Conservation (phyloP, 1,140 invertebrate genomes). For the Neodiprion virginianus region DNA sequence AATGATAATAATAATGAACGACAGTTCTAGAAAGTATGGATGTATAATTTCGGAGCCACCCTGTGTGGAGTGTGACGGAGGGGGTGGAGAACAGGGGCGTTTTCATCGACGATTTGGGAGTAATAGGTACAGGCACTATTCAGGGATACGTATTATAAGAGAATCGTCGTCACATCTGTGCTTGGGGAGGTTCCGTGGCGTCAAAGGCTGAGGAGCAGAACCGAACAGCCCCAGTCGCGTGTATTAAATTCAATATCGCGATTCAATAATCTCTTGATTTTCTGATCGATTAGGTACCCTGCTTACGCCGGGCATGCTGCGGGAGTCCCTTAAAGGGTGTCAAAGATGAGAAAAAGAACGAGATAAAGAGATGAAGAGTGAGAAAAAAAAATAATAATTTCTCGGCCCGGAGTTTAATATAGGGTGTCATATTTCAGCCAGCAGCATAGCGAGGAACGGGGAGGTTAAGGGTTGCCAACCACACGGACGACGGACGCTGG, state of each 20-base stretch:
- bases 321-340: conserved; percentile 25
- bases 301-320: background rate
- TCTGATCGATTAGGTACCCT: conserved; percentile 37
- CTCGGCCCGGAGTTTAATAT: conserved; percentile 38
- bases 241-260: conserved; percentile 24
- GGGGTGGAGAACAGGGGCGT: too few relatives aligned
- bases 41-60: too few relatives aligned
- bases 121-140: too few relatives aligned
- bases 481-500: background rate
- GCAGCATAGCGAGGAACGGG: background rate
- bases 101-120: too few relatives aligned
- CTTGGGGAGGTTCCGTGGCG: background rate
- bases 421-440: conserved; percentile 32
- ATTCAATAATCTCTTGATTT: conserved; percentile 41
- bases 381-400: conserved; percentile 23
- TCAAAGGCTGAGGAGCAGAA: background rate
- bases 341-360: too few relatives aligned
- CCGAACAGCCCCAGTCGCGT: background rate
- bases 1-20: too few relatives aligned
- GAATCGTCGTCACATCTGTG: background rate
- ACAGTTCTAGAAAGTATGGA: too few relatives aligned
- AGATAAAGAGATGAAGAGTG: too few relatives aligned
- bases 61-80: too few relatives aligned
- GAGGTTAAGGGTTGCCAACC: background rate
- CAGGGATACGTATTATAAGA: background rate